These are phyloP conservation scores for Botia almorhae DNA, from an alignment of 2,797 vertebrate species.

Conservation along the genomic window DNA sequence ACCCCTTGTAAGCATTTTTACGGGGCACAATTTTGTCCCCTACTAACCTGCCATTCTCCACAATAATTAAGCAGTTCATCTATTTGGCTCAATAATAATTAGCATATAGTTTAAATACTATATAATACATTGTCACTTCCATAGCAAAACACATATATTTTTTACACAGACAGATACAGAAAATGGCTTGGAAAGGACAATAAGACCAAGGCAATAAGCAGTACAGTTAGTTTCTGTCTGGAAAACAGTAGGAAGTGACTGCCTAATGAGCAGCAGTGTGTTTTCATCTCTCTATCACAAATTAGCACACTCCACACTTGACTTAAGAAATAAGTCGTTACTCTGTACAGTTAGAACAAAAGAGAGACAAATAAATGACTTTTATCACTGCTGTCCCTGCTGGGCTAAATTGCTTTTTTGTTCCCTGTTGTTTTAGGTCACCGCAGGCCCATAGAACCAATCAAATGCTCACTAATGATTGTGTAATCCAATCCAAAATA, in stretches of 20 bases:
- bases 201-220: not conserved
- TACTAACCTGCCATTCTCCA: no score
- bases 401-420: slow-evolving; percentile 23
- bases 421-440: slow-evolving; percentile 31
- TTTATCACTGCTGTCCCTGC: slow-evolving; percentile 10
- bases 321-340: slow-evolving; percentile 11
- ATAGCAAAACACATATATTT: no score
- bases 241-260: slow-evolving; percentile 10
- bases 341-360: not conserved
- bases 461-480: slow-evolving; percentile 21
- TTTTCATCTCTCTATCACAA: not conserved
- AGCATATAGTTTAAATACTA: no score
- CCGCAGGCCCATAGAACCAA: slow-evolving; percentile 13
- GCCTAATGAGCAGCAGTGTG: slow-evolving; percentile 27
- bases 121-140: no score
- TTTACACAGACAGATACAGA: not conserved
- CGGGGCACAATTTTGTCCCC: no score
- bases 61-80: no score
- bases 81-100: no score
- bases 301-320: slow-evolving; percentile 22
- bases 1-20: no score
- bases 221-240: not conserved
- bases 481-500: slow-evolving; percentile 38
- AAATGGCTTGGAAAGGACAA: not conserved
- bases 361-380: slow-evolving; percentile 4